Evolutionary conservation across 2,888 invertebrate genomes (phyloP), one percentile per base, ranked within the genome.

Genomic region (Tetheella fluctuosa): DNA sequence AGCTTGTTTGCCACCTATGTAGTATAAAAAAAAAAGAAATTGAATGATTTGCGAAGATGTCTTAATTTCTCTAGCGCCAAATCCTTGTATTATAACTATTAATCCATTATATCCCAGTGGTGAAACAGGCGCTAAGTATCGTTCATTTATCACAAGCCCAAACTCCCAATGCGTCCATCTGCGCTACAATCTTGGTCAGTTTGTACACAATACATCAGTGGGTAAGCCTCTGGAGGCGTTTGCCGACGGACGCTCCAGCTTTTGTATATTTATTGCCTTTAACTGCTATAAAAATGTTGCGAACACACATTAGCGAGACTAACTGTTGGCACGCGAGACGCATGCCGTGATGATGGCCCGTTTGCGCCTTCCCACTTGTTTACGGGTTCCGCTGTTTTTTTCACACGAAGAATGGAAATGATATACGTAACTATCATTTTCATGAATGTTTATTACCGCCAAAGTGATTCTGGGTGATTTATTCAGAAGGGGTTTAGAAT

Each of bases 251-350:
- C 58, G 30, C n/a, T 52, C 30, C 28, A 23, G 66, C 65, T 60
- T 67, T 69, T 64, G 67, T 68, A 73, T 85, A 87, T 88, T 89
- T 89, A 88, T 86, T 80, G 84, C 81, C 71, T 72, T 70, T 79
- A 81, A 83, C 79, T 77, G 83, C 84, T 77, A 88, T 88, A 88
- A 89, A 89, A 88, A 84, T 86, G 85, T 86, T 84, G 70, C 76
- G 71, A 85, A 86, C 84, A 86, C 81, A 86, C 86, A 87, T 89
- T 89, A 87, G 81, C 64, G 74, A 84, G 84, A 88, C 80, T 84
- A 83, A 88, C 84, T 79, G 86, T 70, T 64, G 70, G 82, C 79
- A 88, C 87, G 88, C 84, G 86, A 79, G 76, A 71, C 70, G 89
- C 81, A 86, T 89, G 73, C 76, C 77, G 79, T 80, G 78, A 78